phyloP scores from a whole-genome alignment of 92 coral and sea anemone species.

The Epizoanthus stellaris region DNA sequence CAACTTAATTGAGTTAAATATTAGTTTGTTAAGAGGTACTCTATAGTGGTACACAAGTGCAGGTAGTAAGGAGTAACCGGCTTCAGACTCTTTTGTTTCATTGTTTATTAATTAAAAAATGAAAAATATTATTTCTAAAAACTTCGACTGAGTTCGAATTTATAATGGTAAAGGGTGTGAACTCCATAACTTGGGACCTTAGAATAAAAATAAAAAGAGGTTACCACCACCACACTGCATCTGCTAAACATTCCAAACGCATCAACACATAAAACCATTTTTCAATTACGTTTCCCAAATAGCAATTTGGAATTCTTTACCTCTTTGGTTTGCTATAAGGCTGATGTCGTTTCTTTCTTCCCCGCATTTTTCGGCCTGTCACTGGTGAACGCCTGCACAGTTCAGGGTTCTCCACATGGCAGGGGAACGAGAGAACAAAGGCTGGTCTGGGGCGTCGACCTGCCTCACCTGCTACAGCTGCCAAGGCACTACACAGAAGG shows the following conservation, averaged over 20 bases:
- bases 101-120: too few species aligned
- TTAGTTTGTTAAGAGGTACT: neutral
- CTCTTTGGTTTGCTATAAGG: constrained; percentile 19
- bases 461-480: constrained; percentile 72
- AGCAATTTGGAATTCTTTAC: neutral
- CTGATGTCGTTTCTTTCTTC: constrained; percentile 12
- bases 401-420: constrained; percentile 59
- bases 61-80: too few species aligned
- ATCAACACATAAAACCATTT: neutral
- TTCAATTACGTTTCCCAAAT: neutral
- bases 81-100: too few species aligned
- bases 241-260: too few species aligned
- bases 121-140: too few species aligned
- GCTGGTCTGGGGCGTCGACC: constrained; percentile 77
- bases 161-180: too few species aligned
- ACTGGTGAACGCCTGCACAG: constrained; percentile 39
- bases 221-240: too few species aligned
- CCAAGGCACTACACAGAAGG: constrained; percentile 72
- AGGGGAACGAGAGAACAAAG: constrained; percentile 78
- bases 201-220: too few species aligned
- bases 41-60: neutral
- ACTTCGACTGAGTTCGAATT: too few species aligned
- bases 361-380: constrained; percentile 39
- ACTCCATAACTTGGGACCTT: too few species aligned
- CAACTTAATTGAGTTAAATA: too few species aligned